Percentiles rank a stretch among this genome's conserved stretches.
Conservation (phyloP, 1,140 invertebrate genomes). For the Augochlora pura region DNA sequence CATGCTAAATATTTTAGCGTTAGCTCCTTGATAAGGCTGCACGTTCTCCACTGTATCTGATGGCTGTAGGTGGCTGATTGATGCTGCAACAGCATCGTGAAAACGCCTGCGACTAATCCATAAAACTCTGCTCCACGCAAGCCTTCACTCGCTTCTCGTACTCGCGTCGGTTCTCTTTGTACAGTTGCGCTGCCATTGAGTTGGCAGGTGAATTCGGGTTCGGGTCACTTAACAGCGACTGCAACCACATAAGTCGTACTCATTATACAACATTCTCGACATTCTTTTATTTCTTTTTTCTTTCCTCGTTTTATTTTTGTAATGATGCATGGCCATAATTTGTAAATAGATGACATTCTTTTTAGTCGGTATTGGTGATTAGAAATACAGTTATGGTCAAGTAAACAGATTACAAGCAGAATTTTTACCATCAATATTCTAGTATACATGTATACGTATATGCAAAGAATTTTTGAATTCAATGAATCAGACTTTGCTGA, state of each 20-base stretch:
- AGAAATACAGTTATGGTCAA: constrained; percentile 34
- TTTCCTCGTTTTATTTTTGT: background rate
- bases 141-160: constrained; percentile 98
- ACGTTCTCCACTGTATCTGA: constrained; percentile 71
- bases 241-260: constrained; percentile 81
- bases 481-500: constrained; percentile 74
- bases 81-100: constrained; percentile 67
- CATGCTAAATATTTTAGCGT: constrained; percentile 74
- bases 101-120: constrained; percentile 87
- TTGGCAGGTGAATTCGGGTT: constrained; percentile 98
- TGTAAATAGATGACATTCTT: constrained; percentile 28
- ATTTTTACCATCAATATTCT: constrained; percentile 33
- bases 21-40: constrained; percentile 77
- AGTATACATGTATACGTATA: background rate
- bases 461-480: constrained; percentile 38
- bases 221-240: constrained; percentile 97
- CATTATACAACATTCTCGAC: constrained; percentile 54
- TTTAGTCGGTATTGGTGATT: constrained; percentile 33
- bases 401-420: constrained; percentile 30
- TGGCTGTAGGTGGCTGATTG: constrained; percentile 71
- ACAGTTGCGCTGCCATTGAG: constrained; percentile 97
- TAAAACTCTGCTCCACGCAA: constrained; percentile 97
- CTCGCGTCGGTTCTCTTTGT: constrained; percentile 96
- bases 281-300: constrained; percentile 9
- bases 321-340: constrained; percentile 42